phyloP scores from a whole-genome alignment of 2,888 invertebrate genomes.

The Stenurella melanura region DNA sequence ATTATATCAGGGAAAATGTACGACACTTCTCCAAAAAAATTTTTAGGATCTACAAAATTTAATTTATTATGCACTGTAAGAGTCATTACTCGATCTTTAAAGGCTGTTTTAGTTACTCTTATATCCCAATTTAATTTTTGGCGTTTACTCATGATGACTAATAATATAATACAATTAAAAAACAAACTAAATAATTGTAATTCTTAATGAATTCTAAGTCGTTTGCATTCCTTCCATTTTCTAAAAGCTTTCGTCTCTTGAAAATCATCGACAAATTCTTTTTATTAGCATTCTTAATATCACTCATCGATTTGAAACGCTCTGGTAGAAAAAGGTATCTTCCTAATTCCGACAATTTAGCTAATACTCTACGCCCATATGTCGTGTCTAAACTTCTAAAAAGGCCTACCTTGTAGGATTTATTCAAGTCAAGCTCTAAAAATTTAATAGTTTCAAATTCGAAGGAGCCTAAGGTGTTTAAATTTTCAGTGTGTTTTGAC shows the following conservation, averaged over 20 bases:
- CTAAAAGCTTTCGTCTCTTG: neutral
- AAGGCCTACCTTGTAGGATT: neutral
- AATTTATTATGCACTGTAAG: neutral
- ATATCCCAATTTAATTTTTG: slow-evolving; percentile 3
- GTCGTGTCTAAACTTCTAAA: neutral
- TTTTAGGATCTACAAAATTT: neutral
- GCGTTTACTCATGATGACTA: neutral
- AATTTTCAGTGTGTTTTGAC: too few relatives aligned
- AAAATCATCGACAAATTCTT: neutral
- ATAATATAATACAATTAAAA: too few relatives aligned
- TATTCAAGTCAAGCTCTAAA: neutral
- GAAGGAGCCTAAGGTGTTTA: neutral
- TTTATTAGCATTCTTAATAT: neutral
- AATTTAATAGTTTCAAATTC: neutral
- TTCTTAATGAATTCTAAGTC: neutral
- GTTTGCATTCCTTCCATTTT: too few relatives aligned
- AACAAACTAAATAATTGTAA: too few relatives aligned
- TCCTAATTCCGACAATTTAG: neutral
- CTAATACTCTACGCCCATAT: neutral
- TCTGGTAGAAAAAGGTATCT: neutral
- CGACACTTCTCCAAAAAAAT: neutral
- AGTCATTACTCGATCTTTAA: neutral
- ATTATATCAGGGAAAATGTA: neutral
- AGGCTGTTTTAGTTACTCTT: neutral
- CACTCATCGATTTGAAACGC: neutral